Conservation (phyloP, 2,888 invertebrate species). For the Perizoma flavofasciatum region DNA sequence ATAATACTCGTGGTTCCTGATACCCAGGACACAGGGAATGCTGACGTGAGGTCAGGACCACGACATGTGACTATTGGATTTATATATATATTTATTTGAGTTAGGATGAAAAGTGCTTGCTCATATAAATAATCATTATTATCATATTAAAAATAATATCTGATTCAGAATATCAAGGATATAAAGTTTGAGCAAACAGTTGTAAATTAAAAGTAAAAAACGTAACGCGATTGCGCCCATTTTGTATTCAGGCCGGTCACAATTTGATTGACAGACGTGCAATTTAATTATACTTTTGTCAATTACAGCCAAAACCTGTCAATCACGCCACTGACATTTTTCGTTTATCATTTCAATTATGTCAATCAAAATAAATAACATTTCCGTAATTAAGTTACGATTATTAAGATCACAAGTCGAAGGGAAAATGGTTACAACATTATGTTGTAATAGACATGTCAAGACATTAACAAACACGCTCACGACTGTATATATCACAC, state of each 20-base stretch:
- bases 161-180: too few relatives aligned
- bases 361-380: slow-evolving; percentile 31
- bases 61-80: too few relatives aligned
- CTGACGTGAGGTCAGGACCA: too few relatives aligned
- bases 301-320: slow-evolving; percentile 75
- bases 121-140: too few relatives aligned
- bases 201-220: slow-evolving; percentile 6
- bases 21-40: too few relatives aligned
- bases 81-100: too few relatives aligned
- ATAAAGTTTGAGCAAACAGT: too few relatives aligned
- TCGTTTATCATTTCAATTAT: slow-evolving; percentile 47
- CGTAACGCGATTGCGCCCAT: slow-evolving; percentile 2
- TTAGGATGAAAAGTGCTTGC: too few relatives aligned
- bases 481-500: not conserved
- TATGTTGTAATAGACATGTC: too few relatives aligned
- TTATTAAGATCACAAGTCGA: slow-evolving; percentile 18
- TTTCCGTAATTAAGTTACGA: slow-evolving; percentile 17
- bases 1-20: too few relatives aligned
- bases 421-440: too few relatives aligned
- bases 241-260: slow-evolving; percentile 5
- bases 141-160: too few relatives aligned
- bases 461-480: not conserved
- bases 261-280: slow-evolving; percentile 43
- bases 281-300: slow-evolving; percentile 67
- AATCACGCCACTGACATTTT: slow-evolving; percentile 60